These are phyloP conservation scores for Dioctria rufipes DNA, from an alignment of 2,888 invertebrate species.

Conservation along the genomic window DNA sequence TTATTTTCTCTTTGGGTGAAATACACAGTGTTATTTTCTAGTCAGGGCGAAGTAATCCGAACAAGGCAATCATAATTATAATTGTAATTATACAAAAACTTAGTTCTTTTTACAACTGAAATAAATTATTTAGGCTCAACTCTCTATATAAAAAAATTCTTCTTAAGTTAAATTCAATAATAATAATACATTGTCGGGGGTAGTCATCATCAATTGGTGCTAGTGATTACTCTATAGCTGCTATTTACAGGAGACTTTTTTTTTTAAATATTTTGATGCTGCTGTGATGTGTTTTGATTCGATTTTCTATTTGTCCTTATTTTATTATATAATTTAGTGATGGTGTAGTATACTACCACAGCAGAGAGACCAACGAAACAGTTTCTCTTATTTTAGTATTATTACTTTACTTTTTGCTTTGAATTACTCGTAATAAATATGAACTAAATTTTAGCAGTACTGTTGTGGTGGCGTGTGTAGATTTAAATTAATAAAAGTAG, in stretches of 20 bases:
- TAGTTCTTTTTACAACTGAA: conserved; percentile 51
- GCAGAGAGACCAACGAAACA: background rate
- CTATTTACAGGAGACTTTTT: conserved; percentile 42
- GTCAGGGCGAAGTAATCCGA: conserved; percentile 46
- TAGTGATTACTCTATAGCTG: conserved; percentile 42
- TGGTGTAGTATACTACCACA: background rate
- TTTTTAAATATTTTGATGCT: conserved; percentile 19
- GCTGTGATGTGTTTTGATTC: background rate
- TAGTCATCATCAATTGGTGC: conserved; percentile 45
- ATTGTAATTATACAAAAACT: conserved; percentile 38
- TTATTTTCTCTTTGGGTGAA: conserved; percentile 51
- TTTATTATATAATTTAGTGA: background rate
- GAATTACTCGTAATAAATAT: conserved; percentile 37
- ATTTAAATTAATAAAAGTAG: conserved; percentile 49
- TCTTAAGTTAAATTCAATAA: conserved; percentile 46
- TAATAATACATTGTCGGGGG: conserved; percentile 45
- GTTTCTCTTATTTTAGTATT: background rate
- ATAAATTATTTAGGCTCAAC: conserved; percentile 49
- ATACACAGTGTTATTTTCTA: conserved; percentile 39
- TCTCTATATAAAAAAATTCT: conserved; percentile 31
- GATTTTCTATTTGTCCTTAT: background rate
- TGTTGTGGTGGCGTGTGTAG: conserved; percentile 38
- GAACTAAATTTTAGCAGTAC: conserved; percentile 37
- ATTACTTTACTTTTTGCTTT: background rate
- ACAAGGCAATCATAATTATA: conserved; percentile 19